Conservation (phyloP, 2,888 invertebrate species). For the Cotesia congregata region DNA sequence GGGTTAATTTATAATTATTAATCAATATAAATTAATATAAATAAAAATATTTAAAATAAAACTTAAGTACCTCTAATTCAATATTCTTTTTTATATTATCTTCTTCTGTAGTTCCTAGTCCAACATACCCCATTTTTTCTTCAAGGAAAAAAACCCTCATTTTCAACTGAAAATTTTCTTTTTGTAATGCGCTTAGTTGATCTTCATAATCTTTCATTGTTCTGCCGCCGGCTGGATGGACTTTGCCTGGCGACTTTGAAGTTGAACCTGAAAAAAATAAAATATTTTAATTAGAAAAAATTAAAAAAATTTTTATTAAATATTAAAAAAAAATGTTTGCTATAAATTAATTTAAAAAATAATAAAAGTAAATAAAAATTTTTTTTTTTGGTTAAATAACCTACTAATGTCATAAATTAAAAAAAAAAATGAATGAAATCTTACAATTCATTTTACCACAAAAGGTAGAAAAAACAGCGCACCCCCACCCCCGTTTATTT, state of each 20-base stretch:
- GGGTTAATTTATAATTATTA: too few species aligned
- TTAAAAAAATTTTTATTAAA: constrained; percentile 16
- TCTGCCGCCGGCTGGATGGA: constrained; percentile 71
- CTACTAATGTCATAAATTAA: neutral
- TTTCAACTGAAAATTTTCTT: constrained; percentile 94
- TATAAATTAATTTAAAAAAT: neutral
- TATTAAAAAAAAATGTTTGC: constrained; percentile 6
- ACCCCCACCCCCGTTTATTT: constrained; percentile 18
- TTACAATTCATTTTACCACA: constrained; percentile 21
- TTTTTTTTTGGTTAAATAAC: constrained; percentile 8
- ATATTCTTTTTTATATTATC: constrained; percentile 78
- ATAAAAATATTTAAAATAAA: too few species aligned
- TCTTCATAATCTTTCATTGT: constrained; percentile 93
- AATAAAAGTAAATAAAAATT: too few species aligned
- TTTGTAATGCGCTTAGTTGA: constrained; percentile 83
- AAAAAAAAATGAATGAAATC: neutral
- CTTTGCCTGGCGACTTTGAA: constrained; percentile 58
- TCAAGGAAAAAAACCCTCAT: constrained; percentile 92
- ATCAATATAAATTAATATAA: neutral
- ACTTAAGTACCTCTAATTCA: constrained; percentile 74
- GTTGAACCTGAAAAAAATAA: constrained; percentile 56
- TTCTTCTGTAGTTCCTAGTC: constrained; percentile 76
- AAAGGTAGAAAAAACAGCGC: neutral
- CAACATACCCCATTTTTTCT: constrained; percentile 78
- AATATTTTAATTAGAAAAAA: constrained; percentile 25